Conservation (phyloP, 2,888 invertebrate genomes). For the Callyntrura sp. region DNA sequence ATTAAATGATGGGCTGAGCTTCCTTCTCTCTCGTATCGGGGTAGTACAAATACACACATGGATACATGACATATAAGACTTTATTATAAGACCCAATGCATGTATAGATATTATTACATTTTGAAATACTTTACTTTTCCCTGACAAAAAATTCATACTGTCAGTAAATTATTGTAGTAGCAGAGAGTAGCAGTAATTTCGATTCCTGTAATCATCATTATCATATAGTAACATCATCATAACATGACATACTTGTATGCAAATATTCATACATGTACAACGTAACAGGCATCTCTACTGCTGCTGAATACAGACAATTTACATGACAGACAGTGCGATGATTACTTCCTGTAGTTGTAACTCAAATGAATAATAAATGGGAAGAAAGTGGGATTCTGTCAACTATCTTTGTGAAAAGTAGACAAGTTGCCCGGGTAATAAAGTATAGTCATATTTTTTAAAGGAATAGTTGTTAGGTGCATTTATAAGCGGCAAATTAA, state of each 20-base stretch:
- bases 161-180: neutral
- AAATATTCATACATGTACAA: too few relatives aligned
- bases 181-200: neutral
- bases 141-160: too few relatives aligned
- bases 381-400: too few relatives aligned
- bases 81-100: neutral
- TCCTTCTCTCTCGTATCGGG: too few relatives aligned
- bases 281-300: neutral
- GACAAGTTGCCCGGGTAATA: too few relatives aligned
- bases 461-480: too few relatives aligned
- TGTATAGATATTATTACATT: neutral
- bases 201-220: neutral
- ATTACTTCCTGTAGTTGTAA: slow-evolving; percentile 40
- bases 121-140: slow-evolving; percentile 6
- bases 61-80: neutral
- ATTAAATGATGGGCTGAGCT: neutral
- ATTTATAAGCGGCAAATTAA: too few relatives aligned
- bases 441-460: too few relatives aligned
- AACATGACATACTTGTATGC: neutral
- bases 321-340: slow-evolving; percentile 21
- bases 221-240: neutral
- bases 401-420: neutral
- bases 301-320: neutral
- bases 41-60: too few relatives aligned
- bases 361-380: neutral